Evolutionary conservation across 2,888 invertebrate genomes (phyloP).

Genomic region (Empis livida): DNA sequence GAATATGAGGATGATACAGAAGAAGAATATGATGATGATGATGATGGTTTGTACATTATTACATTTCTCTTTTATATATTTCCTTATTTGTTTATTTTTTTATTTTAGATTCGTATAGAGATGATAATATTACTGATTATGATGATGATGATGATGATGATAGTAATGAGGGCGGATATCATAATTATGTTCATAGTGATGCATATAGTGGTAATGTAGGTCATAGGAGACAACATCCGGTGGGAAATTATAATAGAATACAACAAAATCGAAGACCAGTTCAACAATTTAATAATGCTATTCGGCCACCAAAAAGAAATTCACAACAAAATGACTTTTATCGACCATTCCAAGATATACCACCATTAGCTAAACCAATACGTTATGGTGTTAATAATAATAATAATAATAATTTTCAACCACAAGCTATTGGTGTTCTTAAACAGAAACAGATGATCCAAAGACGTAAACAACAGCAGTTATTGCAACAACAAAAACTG

Average conservation of each 20-base stretch:
- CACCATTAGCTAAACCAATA: slow-evolving; percentile 2
- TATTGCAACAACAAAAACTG: slow-evolving; percentile 5
- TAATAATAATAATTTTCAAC: background rate
- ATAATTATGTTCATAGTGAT: background rate
- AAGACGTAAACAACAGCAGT: background rate
- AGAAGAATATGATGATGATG: background rate
- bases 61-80: background rate
- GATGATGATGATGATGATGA: background rate
- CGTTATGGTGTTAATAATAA: background rate
- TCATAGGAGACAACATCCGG: background rate
- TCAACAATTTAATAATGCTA: background rate
- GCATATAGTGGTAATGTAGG: background rate
- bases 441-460: background rate
- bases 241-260: background rate
- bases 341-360: slow-evolving; percentile 7
- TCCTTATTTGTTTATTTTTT: no score
- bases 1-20: background rate
- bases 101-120: background rate
- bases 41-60: background rate
- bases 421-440: background rate
- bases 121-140: background rate
- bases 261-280: background rate
- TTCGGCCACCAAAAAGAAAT: background rate
- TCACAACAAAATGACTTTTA: background rate
- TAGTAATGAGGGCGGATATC: background rate